phyloP scores from a whole-genome alignment of 2,888 invertebrate genomes.

The Homarus gammarus region DNA sequence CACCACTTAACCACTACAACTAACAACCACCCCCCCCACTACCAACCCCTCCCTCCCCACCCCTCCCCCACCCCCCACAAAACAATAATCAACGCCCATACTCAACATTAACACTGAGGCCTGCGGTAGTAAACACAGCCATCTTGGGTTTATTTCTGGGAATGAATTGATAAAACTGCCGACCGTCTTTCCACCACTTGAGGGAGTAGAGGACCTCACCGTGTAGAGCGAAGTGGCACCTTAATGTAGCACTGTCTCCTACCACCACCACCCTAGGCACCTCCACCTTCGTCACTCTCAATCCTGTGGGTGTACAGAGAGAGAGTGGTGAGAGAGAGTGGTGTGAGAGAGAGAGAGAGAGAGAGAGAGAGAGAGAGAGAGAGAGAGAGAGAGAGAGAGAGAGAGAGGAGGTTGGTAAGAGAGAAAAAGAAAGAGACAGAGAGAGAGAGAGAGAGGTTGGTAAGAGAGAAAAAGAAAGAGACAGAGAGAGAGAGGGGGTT shows the following conservation, averaged over 20 bases:
- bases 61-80: no score
- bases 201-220: constrained; percentile 63
- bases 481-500: no score
- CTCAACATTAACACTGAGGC: constrained; percentile 57
- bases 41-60: no score
- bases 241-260: constrained; percentile 57
- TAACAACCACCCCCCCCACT: no score
- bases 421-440: no score
- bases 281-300: constrained; percentile 50
- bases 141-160: constrained; percentile 48
- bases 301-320: constrained; percentile 17
- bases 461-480: no score
- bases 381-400: neutral
- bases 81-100: neutral
- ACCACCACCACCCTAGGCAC: constrained; percentile 52
- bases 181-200: constrained; percentile 66
- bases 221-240: constrained; percentile 57
- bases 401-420: neutral
- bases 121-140: constrained; percentile 47
- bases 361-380: neutral
- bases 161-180: constrained; percentile 66
- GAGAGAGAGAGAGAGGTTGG: no score
- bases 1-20: no score
- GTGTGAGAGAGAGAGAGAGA: neutral
- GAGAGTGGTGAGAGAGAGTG: neutral